phyloP scores from a whole-genome alignment of 2,113 vertebrate genomes.

The Elachura formosa region DNA sequence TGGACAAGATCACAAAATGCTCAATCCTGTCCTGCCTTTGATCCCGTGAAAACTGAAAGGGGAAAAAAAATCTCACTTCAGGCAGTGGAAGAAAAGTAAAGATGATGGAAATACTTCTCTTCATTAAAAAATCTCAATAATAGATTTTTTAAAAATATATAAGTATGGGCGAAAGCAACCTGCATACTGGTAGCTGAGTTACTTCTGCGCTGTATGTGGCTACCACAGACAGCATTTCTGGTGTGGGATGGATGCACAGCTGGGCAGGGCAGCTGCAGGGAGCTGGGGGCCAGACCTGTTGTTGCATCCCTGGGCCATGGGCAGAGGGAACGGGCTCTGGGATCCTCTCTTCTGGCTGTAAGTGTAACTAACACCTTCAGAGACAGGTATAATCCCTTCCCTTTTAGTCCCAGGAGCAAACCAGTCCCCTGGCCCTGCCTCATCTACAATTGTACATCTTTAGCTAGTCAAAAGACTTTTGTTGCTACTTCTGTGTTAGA shows the following conservation, averaged over 20 bases:
- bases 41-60: background rate
- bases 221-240: background rate
- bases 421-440: background rate
- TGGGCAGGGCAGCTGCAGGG: background rate
- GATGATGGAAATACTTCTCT: background rate
- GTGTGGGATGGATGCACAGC: background rate
- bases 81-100: background rate
- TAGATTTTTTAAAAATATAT: background rate
- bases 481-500: background rate
- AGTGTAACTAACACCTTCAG: fast-evolving
- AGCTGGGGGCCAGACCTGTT: background rate
- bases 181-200: background rate
- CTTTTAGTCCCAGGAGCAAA: background rate
- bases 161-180: background rate
- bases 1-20: background rate
- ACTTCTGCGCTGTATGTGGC: background rate
- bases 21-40: background rate
- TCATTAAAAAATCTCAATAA: background rate
- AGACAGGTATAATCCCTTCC: background rate
- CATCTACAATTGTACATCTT: background rate
- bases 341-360: background rate
- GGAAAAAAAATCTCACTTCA: background rate
- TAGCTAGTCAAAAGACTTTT: background rate
- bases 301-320: fast-evolving
- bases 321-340: background rate